Evolutionary conservation across 2,888 invertebrate species (phyloP).

Genomic region (Epinotia ramella): DNA sequence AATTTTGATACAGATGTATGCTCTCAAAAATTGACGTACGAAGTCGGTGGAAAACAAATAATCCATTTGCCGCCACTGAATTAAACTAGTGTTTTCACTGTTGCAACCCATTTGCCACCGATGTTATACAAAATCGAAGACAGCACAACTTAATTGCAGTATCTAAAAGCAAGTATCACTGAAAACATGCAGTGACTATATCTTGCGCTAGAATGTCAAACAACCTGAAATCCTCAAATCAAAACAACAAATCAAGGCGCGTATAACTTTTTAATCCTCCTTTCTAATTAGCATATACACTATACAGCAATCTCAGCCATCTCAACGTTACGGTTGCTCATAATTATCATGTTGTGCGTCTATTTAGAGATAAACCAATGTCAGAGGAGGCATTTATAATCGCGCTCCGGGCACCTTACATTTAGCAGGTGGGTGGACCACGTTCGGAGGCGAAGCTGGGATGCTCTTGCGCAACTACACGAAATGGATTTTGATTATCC

Average conservation of each 20-base stretch:
- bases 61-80: no score
- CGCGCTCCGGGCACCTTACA: slow-evolving; percentile 42
- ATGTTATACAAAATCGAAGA: no score
- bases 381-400: slow-evolving; percentile 44
- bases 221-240: slow-evolving; percentile 2
- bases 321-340: slow-evolving; percentile 38
- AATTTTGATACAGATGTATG: neutral
- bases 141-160: no score
- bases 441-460: slow-evolving; percentile 21
- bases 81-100: no score
- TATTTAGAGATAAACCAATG: slow-evolving; percentile 45
- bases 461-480: slow-evolving; percentile 42
- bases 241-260: neutral
- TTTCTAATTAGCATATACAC: slow-evolving; percentile 25
- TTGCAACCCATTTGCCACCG: no score
- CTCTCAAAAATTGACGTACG: no score
- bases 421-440: slow-evolving; percentile 45
- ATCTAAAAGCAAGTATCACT: neutral
- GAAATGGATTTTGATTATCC: slow-evolving; percentile 45
- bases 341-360: slow-evolving; percentile 42
- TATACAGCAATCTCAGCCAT: slow-evolving; percentile 29
- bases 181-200: neutral
- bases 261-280: slow-evolving; percentile 10
- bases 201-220: neutral
- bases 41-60: neutral